Base-by-base conservation (phyloP, 2,888 invertebrate genomes). In the Drosophila meridionalis region DNA sequence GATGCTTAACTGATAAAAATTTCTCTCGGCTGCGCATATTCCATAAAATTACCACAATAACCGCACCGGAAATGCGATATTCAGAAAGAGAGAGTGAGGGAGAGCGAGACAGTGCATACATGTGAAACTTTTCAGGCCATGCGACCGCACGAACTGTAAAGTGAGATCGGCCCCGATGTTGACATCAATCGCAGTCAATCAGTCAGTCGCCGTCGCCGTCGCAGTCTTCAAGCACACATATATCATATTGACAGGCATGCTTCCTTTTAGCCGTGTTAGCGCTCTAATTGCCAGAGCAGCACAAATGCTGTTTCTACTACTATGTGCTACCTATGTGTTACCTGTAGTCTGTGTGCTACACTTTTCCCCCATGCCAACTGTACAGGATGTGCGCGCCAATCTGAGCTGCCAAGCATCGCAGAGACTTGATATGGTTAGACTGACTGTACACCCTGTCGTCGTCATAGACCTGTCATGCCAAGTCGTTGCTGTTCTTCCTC, bases 61-160 rank as follows among this genome's bases (percentile, higher is more conserved):
- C 86, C 86, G 72, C 86, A 89, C 76, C 83, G 86, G 89, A 87
- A 79, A 87, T 79, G 76, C 83, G 85, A 86, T 87, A 89, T 77
- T 59, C 76, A 50, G 2, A 8, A 9, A 73, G 28, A 42, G 28
- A 56, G 34, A 26, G 52, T 26, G 34, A 2, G 30, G 30, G 48
- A 14, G 48, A 26, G 48, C 53, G 79, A 48, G 77, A 42, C 20
- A 42, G 71, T 47, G 34, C 66, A 20, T 20, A 62, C 60, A 64
- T 69, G 14, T 26, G 12, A 62, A 76, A 69, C 82, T 84, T 84
- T 87, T 69, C 85, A 72, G 62, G 64, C 59, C 69, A 74, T 69
- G 71, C 47, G 80, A 78, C 79, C 77, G 70, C 82, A 86, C 69
- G 79, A 76, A 80, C 50, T 53, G 84, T 68, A 80, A 87, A 82